Conservation (phyloP, 2,797 vertebrate genomes). For the Tinamus major region DNA sequence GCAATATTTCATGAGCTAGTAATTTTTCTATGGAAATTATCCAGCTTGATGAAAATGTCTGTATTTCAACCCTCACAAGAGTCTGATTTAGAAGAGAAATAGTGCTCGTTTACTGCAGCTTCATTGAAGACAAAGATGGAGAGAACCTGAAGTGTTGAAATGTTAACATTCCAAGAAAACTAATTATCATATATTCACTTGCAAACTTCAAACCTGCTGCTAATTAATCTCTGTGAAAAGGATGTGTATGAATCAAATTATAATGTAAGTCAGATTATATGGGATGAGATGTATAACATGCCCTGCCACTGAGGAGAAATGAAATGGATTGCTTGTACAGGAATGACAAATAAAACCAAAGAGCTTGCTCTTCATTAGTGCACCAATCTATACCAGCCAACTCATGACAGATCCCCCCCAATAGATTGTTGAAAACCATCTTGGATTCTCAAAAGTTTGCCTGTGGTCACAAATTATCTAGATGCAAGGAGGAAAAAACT, state of each 20-base stretch:
- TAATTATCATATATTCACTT: conserved; percentile 77
- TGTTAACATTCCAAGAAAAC: conserved; percentile 60
- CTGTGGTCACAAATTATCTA: conserved; percentile 87
- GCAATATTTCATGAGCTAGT: conserved; percentile 72
- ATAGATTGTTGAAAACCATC: conserved; percentile 82
- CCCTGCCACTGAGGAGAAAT: conserved; percentile 42
- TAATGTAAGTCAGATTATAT: conserved; percentile 72
- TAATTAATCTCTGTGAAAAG: conserved; percentile 74
- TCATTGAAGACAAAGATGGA: conserved; percentile 65
- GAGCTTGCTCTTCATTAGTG: conserved; percentile 82
- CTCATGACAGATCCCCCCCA: conserved; percentile 84
- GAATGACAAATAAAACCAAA: conserved; percentile 74
- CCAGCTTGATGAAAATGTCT: conserved; percentile 69
- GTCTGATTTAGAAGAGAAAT: conserved; percentile 73
- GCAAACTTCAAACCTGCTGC: conserved; percentile 70
- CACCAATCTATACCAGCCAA: conserved; percentile 74
- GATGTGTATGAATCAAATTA: conserved; percentile 66
- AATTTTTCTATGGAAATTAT: conserved; percentile 71
- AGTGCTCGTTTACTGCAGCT: conserved; percentile 70
- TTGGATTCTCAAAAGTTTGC: conserved; percentile 85
- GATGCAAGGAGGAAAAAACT: conserved; percentile 84
- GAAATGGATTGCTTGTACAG: conserved; percentile 60
- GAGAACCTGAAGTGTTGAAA: conserved; percentile 57
- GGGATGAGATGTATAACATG: conserved; percentile 67
- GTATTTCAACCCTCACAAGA: conserved; percentile 69